Conservation (phyloP, 2,888 invertebrate species). For the Thyatira batis region DNA sequence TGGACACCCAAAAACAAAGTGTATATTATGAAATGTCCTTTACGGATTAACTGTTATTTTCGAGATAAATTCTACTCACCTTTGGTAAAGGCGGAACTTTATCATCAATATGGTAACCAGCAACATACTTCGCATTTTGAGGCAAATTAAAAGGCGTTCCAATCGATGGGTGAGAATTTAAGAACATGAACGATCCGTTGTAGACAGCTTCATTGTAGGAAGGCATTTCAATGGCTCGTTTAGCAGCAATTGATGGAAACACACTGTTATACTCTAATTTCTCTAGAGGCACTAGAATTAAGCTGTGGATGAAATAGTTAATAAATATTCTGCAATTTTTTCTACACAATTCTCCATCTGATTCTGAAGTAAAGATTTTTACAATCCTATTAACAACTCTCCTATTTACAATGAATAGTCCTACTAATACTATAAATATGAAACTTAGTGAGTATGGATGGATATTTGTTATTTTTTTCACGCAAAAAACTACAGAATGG, state of each 20-base stretch:
- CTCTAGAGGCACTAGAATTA: slow-evolving; percentile 39
- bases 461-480: too few relatives aligned
- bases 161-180: slow-evolving; percentile 53
- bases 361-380: too few relatives aligned
- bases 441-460: too few relatives aligned
- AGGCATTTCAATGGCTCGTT: slow-evolving; percentile 47
- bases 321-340: too few relatives aligned
- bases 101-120: slow-evolving; percentile 58
- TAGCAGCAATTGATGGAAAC: slow-evolving; percentile 42
- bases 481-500: too few relatives aligned
- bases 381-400: too few relatives aligned
- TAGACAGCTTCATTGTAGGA: slow-evolving; percentile 48
- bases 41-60: too few relatives aligned
- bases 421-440: too few relatives aligned
- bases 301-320: slow-evolving; percentile 35
- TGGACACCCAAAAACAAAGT: too few relatives aligned
- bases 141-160: slow-evolving; percentile 47
- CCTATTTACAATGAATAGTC: too few relatives aligned
- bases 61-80: slow-evolving; percentile 33
- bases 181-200: slow-evolving; percentile 46
- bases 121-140: slow-evolving; percentile 55
- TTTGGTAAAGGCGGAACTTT: slow-evolving; percentile 51
- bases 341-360: too few relatives aligned
- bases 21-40: too few relatives aligned
- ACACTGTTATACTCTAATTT: slow-evolving; percentile 38